Evolutionary conservation across 2,113 vertebrate species (phyloP).

Genomic region (Oreochromis niloticus): DNA sequence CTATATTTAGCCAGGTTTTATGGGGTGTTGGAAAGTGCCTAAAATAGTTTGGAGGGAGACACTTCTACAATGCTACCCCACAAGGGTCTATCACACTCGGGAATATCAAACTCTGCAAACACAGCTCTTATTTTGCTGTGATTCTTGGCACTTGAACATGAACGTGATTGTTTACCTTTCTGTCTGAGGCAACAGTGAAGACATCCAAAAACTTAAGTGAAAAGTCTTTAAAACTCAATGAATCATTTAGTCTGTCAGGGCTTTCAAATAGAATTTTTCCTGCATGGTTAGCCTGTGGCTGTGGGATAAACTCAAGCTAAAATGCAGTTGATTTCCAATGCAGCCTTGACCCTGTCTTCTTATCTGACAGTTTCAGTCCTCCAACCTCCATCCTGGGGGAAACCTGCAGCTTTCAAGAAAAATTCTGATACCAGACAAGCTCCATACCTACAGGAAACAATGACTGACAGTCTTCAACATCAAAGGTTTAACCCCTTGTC

Average conservation of each 20-base stretch:
- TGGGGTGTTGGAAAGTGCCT: constrained; percentile 40
- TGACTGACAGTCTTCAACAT: constrained; percentile 34
- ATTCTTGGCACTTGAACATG: constrained; percentile 1
- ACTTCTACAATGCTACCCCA: constrained; percentile 16
- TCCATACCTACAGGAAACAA: constrained; percentile 24
- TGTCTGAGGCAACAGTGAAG: neutral
- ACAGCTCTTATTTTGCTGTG: constrained; percentile 6
- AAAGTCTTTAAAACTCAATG: neutral
- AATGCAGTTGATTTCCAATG: neutral
- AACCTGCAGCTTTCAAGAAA: neutral
- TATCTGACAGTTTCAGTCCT: constrained; percentile 6
- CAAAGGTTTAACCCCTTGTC: constrained; percentile 10
- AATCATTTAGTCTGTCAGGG: neutral
- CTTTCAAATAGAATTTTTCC: neutral
- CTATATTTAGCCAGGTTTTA: constrained; percentile 69
- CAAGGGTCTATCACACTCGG: constrained; percentile 7
- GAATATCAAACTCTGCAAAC: constrained; percentile 15
- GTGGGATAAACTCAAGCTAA: neutral
- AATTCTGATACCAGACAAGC: neutral
- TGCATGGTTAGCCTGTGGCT: neutral
- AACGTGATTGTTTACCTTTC: neutral
- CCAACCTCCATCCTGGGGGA: neutral
- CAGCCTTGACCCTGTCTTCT: neutral
- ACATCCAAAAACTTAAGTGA: neutral
- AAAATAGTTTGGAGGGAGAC: constrained; percentile 62